Evolutionary conservation across 2,113 vertebrate species (phyloP).

Genomic region (Melanerpes formicivorus): DNA sequence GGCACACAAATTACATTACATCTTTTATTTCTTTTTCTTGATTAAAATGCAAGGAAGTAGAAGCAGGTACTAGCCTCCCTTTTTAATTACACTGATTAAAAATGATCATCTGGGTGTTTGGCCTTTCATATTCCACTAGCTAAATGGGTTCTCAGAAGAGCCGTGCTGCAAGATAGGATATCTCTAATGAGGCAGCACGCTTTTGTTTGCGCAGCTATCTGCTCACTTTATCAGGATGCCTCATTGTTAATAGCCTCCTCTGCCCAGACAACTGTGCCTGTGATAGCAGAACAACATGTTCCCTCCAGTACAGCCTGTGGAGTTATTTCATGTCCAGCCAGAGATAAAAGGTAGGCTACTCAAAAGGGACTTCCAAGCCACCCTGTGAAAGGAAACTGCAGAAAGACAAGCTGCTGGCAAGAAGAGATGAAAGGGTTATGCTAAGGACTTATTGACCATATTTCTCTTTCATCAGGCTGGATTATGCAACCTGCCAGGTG

Average conservation of each 20-base stretch:
- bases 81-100: conserved; percentile 42
- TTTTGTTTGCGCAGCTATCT: conserved; percentile 65
- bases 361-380: conserved; percentile 57
- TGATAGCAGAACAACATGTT: conserved; percentile 75
- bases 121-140: neutral
- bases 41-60: conserved; percentile 47
- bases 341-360: conserved; percentile 72
- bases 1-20: neutral
- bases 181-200: conserved; percentile 50
- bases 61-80: conserved; percentile 2
- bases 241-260: conserved; percentile 69
- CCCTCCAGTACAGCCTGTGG: conserved; percentile 53
- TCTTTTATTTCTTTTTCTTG: neutral
- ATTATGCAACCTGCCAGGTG: conserved; percentile 39
- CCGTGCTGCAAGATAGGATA: conserved; percentile 36
- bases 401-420: conserved; percentile 11
- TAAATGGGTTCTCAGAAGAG: conserved; percentile 10
- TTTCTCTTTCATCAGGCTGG: conserved; percentile 40
- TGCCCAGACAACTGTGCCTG: conserved; percentile 55
- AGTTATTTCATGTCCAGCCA: conserved; percentile 70
- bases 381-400: conserved; percentile 54
- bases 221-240: conserved; percentile 50
- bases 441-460: conserved; percentile 17
- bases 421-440: conserved; percentile 27
- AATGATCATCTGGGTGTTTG: neutral